A percentile compares a stretch with the other conserved stretches of the same genome.
Conservation (phyloP, 2,888 invertebrate genomes). For the Eupithecia vulgata region DNA sequence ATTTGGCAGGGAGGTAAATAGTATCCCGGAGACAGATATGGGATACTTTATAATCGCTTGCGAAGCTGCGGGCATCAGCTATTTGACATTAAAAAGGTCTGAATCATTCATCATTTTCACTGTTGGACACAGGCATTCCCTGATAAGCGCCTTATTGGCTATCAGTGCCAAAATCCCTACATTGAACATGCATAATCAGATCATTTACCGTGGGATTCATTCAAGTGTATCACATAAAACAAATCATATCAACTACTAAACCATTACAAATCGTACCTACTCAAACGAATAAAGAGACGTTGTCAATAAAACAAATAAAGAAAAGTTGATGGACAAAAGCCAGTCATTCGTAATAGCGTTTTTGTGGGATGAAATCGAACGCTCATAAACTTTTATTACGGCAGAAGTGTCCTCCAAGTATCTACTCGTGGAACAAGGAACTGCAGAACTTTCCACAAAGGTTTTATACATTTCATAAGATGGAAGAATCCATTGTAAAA, state of each 20-base stretch:
- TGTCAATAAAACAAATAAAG: constrained; percentile 20
- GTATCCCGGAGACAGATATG: no score
- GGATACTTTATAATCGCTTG: no score
- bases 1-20: no score
- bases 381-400: constrained; percentile 38
- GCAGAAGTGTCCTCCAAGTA: constrained; percentile 31
- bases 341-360: constrained; percentile 32
- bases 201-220: background rate
- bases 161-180: background rate
- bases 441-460: constrained; percentile 55
- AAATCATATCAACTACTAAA: background rate
- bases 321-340: constrained; percentile 25
- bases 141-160: background rate
- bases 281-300: constrained; percentile 9
- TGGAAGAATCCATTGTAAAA: constrained; percentile 47
- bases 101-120: no score
- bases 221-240: background rate
- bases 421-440: constrained; percentile 35
- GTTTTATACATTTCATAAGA: constrained; percentile 48
- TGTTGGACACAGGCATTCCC: background rate
- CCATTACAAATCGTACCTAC: constrained; percentile 5
- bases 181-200: background rate
- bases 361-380: constrained; percentile 34
- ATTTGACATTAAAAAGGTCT: no score
- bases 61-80: no score